A percentile compares a stretch with the other conserved stretches of the same genome.
Conservation (phyloP, 2,797 vertebrate species). For the Choloepus didactylus region DNA sequence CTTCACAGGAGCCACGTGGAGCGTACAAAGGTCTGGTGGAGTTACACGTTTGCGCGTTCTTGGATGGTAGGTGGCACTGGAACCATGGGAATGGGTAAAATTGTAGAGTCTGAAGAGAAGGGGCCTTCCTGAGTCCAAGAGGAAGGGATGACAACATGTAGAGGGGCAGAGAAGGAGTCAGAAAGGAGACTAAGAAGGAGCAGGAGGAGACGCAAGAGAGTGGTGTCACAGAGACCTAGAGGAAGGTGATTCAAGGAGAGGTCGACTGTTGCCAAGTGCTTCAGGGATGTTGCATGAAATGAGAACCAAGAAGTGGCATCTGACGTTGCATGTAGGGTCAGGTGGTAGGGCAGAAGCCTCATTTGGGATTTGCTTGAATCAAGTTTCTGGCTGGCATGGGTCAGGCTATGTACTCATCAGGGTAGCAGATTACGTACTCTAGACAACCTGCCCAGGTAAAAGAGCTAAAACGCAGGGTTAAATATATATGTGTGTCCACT, state of each 20-base stretch:
- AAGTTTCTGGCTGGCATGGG: neutral
- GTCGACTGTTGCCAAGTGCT: neutral
- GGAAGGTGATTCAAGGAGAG: neutral
- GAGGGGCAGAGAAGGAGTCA: neutral
- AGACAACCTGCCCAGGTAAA: neutral
- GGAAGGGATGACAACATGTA: no score
- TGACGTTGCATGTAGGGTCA: accelerated
- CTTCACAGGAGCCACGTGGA: neutral
- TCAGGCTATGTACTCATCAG: neutral
- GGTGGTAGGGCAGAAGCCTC: neutral
- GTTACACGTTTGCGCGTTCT: no score
- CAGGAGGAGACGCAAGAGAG: neutral
- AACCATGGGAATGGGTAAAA: neutral
- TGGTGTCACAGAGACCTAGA: neutral
- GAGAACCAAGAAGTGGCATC: no score
- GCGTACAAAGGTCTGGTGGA: neutral
- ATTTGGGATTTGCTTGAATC: neutral
- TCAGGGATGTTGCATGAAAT: accelerated
- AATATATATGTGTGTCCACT: no score
- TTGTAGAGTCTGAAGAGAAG: neutral
- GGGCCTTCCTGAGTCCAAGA: neutral
- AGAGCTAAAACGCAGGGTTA: neutral
- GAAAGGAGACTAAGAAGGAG: neutral
- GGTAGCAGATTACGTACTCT: neutral
- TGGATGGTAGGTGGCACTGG: neutral